A percentile compares a stretch with the other conserved stretches of the same genome.
These are phyloP conservation scores for Paralinhomoeus sp. DNA, from an alignment of 2,888 invertebrate genomes.

Conservation along the genomic window DNA sequence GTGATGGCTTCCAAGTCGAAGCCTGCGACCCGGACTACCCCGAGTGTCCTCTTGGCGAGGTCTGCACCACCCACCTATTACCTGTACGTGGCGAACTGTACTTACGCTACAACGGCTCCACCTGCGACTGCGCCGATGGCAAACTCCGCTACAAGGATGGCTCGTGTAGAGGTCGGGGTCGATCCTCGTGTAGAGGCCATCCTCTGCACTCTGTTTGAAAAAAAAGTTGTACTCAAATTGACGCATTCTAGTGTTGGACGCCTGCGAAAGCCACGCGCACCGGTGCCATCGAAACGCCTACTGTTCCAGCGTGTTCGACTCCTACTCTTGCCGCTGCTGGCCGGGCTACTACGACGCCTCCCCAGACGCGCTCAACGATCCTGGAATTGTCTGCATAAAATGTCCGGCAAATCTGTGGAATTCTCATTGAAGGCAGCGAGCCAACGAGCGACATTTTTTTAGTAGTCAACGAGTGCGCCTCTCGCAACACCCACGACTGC, in stretches of 20 bases:
- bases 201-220: too few relatives aligned
- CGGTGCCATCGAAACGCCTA: slow-evolving; percentile 19
- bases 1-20: slow-evolving; percentile 5
- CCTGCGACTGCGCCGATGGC: slow-evolving; percentile 18
- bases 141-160: slow-evolving; percentile 19
- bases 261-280: slow-evolving; percentile 11
- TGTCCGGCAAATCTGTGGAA: too few relatives aligned
- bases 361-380: slow-evolving; percentile 12
- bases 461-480: slow-evolving; percentile 25
- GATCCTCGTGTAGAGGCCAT: too few relatives aligned
- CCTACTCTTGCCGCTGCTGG: slow-evolving; percentile 19
- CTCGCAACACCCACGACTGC: slow-evolving; percentile 15
- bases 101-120: slow-evolving; percentile 11
- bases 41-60: slow-evolving; percentile 15
- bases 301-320: slow-evolving; percentile 22
- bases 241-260: slow-evolving; percentile 13
- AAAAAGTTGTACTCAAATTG: neutral
- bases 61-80: slow-evolving; percentile 15
- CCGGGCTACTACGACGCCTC: slow-evolving; percentile 19
- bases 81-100: too few relatives aligned
- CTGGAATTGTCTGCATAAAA: slow-evolving; percentile 14
- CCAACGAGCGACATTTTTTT: slow-evolving; percentile 6
- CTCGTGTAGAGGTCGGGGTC: slow-evolving; percentile 14
- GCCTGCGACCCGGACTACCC: slow-evolving; percentile 10
- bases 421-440: too few relatives aligned